Evolutionary conservation across 2,888 invertebrate genomes (phyloP).

Genomic region (Nephrotoma flavescens): DNA sequence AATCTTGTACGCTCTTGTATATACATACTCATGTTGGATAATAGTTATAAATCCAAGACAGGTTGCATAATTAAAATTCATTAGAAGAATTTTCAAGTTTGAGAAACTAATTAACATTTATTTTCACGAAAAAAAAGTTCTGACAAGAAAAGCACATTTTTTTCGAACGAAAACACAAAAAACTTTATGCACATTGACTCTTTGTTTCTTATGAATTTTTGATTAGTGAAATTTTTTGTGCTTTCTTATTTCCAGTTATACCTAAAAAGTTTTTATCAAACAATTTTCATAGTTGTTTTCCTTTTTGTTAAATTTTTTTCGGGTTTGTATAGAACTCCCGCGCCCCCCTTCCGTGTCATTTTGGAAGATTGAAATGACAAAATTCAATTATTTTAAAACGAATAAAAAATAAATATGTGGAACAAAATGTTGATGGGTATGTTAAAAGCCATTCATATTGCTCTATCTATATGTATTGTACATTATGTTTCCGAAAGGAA

Average conservation of each 20-base stretch:
- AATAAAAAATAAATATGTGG: neutral
- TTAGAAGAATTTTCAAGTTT: neutral
- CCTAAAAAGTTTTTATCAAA: neutral
- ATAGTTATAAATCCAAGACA: neutral
- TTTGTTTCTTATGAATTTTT: neutral
- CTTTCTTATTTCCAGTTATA: neutral
- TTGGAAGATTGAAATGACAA: neutral
- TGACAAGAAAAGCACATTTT: neutral
- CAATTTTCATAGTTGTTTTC: neutral
- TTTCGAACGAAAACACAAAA: neutral
- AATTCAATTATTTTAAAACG: neutral
- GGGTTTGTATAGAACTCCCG: neutral
- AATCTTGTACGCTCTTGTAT: neutral
- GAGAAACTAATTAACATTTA: neutral
- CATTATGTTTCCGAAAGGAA: neutral
- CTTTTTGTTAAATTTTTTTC: neutral
- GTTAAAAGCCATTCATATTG: neutral
- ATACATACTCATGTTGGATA: neutral
- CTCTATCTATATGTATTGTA: neutral
- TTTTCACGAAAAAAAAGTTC: neutral
- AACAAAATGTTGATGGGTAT: neutral
- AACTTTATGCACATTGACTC: neutral
- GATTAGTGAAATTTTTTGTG: neutral
- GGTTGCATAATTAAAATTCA: neutral
- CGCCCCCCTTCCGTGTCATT: neutral